These are phyloP conservation scores for Gobio gobio DNA, from an alignment of 2,113 vertebrate genomes.

Conservation along the genomic window DNA sequence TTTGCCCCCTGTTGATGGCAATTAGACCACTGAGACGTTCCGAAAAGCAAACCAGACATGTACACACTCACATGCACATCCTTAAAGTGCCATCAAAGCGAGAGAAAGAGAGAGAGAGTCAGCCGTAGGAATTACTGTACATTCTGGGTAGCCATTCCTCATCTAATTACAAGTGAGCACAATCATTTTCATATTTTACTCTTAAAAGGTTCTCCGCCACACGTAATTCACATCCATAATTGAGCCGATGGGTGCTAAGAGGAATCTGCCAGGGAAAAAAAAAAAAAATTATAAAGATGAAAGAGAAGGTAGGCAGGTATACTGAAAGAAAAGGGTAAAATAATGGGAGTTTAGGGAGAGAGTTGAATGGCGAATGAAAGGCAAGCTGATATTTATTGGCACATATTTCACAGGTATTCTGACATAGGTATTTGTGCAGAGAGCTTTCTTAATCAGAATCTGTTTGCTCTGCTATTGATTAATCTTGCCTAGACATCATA, in stretches of 20 bases:
- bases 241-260: constrained; percentile 17
- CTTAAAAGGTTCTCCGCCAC: constrained; percentile 61
- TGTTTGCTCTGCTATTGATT: constrained; percentile 49
- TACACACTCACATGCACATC: constrained; percentile 5
- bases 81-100: constrained; percentile 7
- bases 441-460: constrained; percentile 33
- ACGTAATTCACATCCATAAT: constrained; percentile 67
- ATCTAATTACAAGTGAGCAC: constrained; percentile 66
- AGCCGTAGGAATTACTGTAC: constrained; percentile 11
- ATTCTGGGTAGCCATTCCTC: constrained; percentile 58
- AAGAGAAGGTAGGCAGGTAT: constrained; percentile 26
- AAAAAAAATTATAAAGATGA: neutral
- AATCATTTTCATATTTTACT: constrained; percentile 69
- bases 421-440: neutral
- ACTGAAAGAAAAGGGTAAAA: constrained; percentile 3
- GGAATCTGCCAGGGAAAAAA: neutral
- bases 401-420: constrained; percentile 28
- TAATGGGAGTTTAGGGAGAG: neutral
- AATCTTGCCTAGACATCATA: constrained; percentile 42
- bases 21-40: constrained; percentile 66
- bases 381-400: constrained; percentile 31
- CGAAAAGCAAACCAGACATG: constrained; percentile 22
- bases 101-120: constrained; percentile 20
- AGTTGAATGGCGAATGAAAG: neutral
- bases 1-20: constrained; percentile 75